Base-by-base conservation (phyloP, 2,888 invertebrate genomes). In the Meganola albula region DNA sequence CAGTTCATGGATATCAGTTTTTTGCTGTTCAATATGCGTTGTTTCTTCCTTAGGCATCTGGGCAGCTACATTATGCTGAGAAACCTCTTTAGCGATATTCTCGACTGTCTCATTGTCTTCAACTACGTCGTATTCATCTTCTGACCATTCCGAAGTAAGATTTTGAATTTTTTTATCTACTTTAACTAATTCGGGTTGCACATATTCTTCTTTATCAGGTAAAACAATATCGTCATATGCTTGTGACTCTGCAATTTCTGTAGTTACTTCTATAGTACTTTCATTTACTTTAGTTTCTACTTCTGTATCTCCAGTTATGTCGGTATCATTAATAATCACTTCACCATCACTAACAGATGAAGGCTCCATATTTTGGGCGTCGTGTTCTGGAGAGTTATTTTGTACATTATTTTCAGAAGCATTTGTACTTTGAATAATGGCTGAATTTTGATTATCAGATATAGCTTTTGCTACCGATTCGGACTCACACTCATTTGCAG, bases 81-180 rank as follows among this genome's bases (percentile, higher is more conserved):
- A n/a, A 3, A 2, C 16, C 7, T 11, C 16, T 12, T 27, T 31
- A 6, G 37, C 7, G 22, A 16, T 10, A 4, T 20, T 21, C 31
- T 34, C 39, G 18, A 22, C 7, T 4, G 16, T 25, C 32, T 36
- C 26, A 24, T 27, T 35, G 28, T 31, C 41, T 38, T 34, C 53
- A 25, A 30, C 22, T 21, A 44, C 14, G 28, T 73, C 74, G 48
- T 53, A 58, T 45, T 77, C 78, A 53, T 79, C 76, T 46, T 79
- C 78, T 25, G 78, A 72, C 82, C 80, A 82, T 58, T 84, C 74
- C 20, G 74, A 67, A 37, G 76, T 51, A 44, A 77, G 48, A 37
- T 46, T 65, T 54, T 71, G 60, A 10, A 73, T 67, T 41, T 70
- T 61, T 33, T 64, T 62, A 24, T 61, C 59, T 39, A 47, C 47